Evolutionary conservation across 2,888 invertebrate genomes (phyloP), one percentile per base, ranked within the genome.

Genomic region (Rhyacophila evoluta): DNA sequence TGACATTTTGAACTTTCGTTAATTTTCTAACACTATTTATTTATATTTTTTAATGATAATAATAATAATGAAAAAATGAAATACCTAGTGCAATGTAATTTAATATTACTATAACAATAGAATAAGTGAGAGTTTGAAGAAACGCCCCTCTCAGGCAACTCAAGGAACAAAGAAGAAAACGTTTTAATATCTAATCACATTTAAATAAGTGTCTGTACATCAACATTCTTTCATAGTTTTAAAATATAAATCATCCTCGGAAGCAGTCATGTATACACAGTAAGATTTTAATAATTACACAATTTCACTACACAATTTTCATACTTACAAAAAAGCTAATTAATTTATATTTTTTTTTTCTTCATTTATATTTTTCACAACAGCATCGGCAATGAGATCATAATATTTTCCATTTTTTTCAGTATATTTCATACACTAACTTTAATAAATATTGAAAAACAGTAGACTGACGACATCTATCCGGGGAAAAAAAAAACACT

Each of bases 291-390:
- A 55, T 55, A 55, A 55, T 55, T 55, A 55, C 55, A 55, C 55
- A 74, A 78, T 80, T 80, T 76, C 55, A 73, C 78, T 81, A 79
- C 72, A 75, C 79, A 70, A 79, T 77, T 78, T 79, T 74, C 38
- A 77, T 79, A 79, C 75, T 79, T 79, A 81, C 77, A 78, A 80
- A 80, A 80, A 80, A 69, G 78, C 80, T 78, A 81, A 81, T 38
- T 73, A 76, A 71, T 79, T 38, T 72, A 76, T 41, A 38, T 79
- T 73, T 79, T 77, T 72, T 73, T 79, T 79, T 79, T 39, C 68
- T 77, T 72, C 68, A 77, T 70, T 74, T 74, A 74, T 74, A 77
- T 72, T 74, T 79, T 76, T 79, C 79, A 77, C 79, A 79, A 81
- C 79, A 77, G 73, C 73, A 25, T 78, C 74, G 41, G 76, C 76